These are phyloP conservation scores for Acyrthosiphon pisum DNA, from an alignment of 1,140 invertebrate species.

Conservation along the genomic window DNA sequence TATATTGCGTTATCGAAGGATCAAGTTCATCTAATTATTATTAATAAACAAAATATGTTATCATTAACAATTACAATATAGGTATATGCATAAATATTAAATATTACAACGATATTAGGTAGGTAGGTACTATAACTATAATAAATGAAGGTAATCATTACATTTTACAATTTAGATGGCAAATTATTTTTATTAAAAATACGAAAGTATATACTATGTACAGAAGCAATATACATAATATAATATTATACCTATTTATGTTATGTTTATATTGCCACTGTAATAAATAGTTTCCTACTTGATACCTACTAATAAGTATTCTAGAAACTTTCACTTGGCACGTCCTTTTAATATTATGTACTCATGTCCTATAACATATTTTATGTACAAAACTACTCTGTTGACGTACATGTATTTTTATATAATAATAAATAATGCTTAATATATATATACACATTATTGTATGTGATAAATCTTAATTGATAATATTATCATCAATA, in stretches of 20 bases:
- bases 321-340: background rate
- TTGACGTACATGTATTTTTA: background rate
- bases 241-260: conserved; percentile 6
- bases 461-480: too few species aligned
- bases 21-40: background rate
- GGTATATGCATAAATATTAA: background rate
- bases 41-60: background rate
- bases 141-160: background rate
- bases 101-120: too few species aligned
- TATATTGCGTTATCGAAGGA: background rate
- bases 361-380: background rate
- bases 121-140: too few species aligned
- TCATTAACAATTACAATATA: background rate
- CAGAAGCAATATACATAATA: background rate
- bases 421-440: background rate
- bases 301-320: background rate
- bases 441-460: too few species aligned
- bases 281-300: background rate
- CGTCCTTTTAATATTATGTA: background rate
- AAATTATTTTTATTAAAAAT: background rate
- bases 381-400: background rate
- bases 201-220: background rate
- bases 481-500: too few species aligned
- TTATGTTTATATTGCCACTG: background rate
- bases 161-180: background rate